Base-by-base conservation (phyloP, 2,888 invertebrate genomes). In the Oxycera nigricornis region DNA sequence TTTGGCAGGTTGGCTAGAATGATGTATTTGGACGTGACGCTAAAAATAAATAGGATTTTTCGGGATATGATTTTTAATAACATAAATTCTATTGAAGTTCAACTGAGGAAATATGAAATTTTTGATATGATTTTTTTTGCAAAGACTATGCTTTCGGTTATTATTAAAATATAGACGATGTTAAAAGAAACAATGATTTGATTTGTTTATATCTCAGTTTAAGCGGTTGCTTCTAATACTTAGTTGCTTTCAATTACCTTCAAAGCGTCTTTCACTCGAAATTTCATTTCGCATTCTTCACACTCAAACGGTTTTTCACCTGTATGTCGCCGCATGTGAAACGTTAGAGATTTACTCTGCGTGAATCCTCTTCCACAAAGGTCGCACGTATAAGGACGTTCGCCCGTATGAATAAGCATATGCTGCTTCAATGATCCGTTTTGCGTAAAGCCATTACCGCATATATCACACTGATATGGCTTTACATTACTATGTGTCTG, bases 241-340 rank as follows among this genome's bases (percentile, higher is more conserved):
- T 17, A 1, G 41, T 52, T 57, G 30, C 73, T 7, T 30, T 9
- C 41, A 39, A 73, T 68, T 75, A 82, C 82, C 78, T 82, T 82
- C 14, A 83, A 75, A n/a, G 82, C 82, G 76, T 83, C 83, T 28
- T 81, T 82, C 73, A 83, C 82, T 1, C 83, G 79, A 62, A 83
- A 83, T 20, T 76, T 78, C 1, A 79, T 75, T 3, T 81, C 81
- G 26, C 83, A 83, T 46, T 79, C 77, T n/a, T 80, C 79, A 55
- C 83, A 83, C 0, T 79, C 76, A 77, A 81, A 83, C 0, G 83
- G 83, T 73, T 83, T 83, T 62, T 82, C 82, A 0, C 83, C 82
- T 0, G 82, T 82, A 70, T 83, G 83, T 1, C 82, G 79, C 1
- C 83, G 79, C 79, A 81, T 80, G 65, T 83, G 83, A 65, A 82